Percentiles rank a stretch among this genome's conserved stretches.
Conservation (phyloP, 2,113 vertebrate genomes). For the Eira barbara region DNA sequence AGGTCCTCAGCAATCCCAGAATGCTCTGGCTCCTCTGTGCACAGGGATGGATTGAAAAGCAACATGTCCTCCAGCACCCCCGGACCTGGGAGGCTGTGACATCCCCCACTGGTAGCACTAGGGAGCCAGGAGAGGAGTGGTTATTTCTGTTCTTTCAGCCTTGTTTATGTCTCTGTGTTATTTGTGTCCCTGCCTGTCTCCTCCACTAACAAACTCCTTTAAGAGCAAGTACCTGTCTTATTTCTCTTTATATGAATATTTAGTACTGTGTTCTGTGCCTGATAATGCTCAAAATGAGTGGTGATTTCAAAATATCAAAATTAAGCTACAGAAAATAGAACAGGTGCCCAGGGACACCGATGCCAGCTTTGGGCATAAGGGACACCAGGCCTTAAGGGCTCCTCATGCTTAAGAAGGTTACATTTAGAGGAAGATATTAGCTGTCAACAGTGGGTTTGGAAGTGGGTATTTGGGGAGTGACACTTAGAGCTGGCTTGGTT, state of each 20-base stretch:
- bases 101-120: accelerated
- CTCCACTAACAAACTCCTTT: neutral
- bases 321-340: neutral
- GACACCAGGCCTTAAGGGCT: neutral
- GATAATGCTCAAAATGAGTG: neutral
- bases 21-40: neutral
- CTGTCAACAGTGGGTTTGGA: neutral
- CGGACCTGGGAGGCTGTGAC: neutral
- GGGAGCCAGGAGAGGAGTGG: accelerated
- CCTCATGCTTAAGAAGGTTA: neutral
- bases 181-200: neutral
- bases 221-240: neutral
- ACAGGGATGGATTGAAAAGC: neutral
- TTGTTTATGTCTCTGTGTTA: neutral
- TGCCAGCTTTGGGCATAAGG: neutral
- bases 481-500: neutral
- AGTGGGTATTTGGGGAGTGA: too few relatives aligned
- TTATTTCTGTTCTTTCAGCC: neutral
- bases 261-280: neutral
- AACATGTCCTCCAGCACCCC: accelerated
- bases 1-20: neutral
- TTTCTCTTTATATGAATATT: neutral
- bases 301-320: conserved; percentile 5
- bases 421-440: neutral
- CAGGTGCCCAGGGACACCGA: neutral